Evolutionary conservation across 2,113 vertebrate species (phyloP), one percentile per base, ranked within the genome.

Genomic region (Ibidorhyncha struthersii): DNA sequence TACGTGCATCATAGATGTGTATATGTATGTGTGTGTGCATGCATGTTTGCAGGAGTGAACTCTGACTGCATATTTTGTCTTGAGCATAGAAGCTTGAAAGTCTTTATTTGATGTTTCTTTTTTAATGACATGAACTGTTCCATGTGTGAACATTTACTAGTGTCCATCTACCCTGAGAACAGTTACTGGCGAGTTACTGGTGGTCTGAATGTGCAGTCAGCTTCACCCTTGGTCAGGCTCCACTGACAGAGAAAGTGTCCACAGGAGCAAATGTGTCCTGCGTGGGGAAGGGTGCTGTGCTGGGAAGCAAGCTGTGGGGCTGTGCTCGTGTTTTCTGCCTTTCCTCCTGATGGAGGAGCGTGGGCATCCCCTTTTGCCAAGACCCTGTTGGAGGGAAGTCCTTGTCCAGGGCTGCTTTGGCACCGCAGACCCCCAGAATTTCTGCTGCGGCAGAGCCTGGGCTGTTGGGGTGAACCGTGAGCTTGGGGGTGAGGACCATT

Each of bases 401-500:
- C 43, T 78, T 73, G 40, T 61, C 49, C 5, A 9, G 78, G 69
- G 41, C 59, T 70, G 43, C 78, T 63, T 76, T 23, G 19, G 30
- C 8, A 6, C 10, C 17, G 34, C 38, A 83, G 53, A 77, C 2
- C 23, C 45, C 18, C 26, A 52, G 38, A 59, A 66, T 9, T 86
- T 71, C 63, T 93, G 21, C 78, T 52, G n/a, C 0, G 0, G 49
- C 53, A 41, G 25, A 58, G 63, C 27, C n/a, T 40, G 59, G 34
- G 41, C 50, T 73, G n/a, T 34, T 14, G 41, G 40, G 12, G 6
- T 56, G n/a, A 74, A 12, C 21, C 1, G 7, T 52, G 26, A 63
- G 15, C 12, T 2, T 5, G 25, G 26, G 29, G 20, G 3, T 1
- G 14, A 52, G 32, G 32, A 32, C 8, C 1, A 0, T 61, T 91